A percentile compares a stretch with the other conserved stretches of the same genome.
Evolutionary conservation across 2,797 vertebrate species (phyloP).

Genomic region (Eulemur rubriventer): DNA sequence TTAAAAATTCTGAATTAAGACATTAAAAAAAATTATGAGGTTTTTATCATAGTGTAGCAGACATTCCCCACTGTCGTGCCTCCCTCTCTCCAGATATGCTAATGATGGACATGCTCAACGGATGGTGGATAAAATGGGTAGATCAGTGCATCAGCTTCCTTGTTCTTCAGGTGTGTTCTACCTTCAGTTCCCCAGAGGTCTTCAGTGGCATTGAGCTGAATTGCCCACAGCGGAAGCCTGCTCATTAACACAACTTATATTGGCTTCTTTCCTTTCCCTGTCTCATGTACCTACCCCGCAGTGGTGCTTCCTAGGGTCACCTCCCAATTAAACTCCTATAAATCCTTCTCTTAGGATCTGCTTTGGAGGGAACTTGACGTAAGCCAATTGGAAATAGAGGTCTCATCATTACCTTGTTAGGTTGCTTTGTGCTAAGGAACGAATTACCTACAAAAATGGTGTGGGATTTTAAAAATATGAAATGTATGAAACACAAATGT

Average conservation of each 20-base stretch:
- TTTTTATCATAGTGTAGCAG: background rate
- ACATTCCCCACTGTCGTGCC: background rate
- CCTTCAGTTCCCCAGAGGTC: background rate
- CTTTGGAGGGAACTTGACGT: background rate
- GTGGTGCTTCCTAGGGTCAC: background rate
- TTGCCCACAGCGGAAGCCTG: background rate
- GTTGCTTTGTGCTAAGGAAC: background rate
- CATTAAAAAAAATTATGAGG: background rate
- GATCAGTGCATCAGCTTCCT: background rate
- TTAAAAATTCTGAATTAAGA: constrained; percentile 42
- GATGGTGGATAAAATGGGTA: background rate
- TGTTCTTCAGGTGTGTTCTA: background rate
- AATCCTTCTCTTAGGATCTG: background rate
- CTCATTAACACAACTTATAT: background rate
- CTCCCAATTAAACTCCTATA: background rate
- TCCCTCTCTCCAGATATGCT: background rate
- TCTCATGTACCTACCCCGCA: background rate
- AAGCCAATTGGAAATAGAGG: background rate
- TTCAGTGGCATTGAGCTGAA: background rate
- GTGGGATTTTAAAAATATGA: background rate
- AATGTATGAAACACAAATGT: background rate
- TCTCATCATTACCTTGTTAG: background rate
- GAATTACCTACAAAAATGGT: background rate
- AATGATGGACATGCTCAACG: background rate
- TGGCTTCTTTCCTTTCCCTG: background rate